These are phyloP conservation scores for Drosophila mimica DNA, from an alignment of 2,888 invertebrate genomes.

Conservation along the genomic window DNA sequence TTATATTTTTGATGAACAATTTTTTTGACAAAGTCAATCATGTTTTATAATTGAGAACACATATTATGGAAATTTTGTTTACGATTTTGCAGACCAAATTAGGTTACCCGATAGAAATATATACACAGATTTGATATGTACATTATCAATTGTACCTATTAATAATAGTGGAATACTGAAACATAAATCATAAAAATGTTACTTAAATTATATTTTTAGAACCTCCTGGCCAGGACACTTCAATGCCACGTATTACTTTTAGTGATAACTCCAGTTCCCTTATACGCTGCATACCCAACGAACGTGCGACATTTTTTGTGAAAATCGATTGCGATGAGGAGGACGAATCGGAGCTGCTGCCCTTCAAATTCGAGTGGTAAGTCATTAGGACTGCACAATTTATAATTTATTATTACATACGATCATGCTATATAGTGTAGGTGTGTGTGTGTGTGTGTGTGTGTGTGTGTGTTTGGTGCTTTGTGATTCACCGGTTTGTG, in stretches of 20 bases:
- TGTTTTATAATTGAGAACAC: not conserved
- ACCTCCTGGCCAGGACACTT: constrained; percentile 50
- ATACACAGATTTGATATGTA: not conserved
- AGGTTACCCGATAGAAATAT: no score
- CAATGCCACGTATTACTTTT: constrained; percentile 75
- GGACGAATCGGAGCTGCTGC: constrained; percentile 79
- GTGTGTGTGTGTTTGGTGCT: constrained; percentile 3
- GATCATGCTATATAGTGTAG: not conserved
- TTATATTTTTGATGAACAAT: not conserved
- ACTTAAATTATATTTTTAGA: constrained; percentile 36
- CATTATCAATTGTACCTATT: not conserved
- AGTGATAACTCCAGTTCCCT: constrained; percentile 84
- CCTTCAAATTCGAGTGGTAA: constrained; percentile 85
- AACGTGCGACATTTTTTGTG: constrained; percentile 84
- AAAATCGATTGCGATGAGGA: constrained; percentile 84
- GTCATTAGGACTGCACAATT: constrained; percentile 47
- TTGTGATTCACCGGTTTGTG: constrained; percentile 57
- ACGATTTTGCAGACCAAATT: no score
- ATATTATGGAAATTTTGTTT: not conserved
- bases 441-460: not conserved
- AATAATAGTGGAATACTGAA: not conserved
- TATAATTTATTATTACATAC: not conserved
- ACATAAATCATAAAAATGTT: not conserved
- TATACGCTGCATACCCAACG: constrained; percentile 83
- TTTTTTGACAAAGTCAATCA: no score